Evolutionary conservation across 2,888 invertebrate species (phyloP).

Genomic region (Rhagonycha fulva): DNA sequence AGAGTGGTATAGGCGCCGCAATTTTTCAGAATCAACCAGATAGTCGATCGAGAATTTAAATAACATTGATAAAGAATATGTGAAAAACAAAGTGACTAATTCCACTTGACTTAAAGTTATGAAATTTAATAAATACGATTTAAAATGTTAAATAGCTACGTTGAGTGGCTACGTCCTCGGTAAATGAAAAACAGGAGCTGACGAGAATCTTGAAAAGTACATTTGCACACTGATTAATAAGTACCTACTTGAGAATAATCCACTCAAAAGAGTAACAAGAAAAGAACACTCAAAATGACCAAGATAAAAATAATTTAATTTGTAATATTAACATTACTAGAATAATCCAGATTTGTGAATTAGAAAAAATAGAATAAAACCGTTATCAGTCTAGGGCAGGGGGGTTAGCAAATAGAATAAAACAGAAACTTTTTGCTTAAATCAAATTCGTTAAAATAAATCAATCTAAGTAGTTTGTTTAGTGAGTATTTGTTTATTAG

Average conservation of each 20-base stretch:
- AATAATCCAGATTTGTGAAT: neutral
- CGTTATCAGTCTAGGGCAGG: neutral
- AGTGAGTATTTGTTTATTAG: neutral
- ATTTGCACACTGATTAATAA: neutral
- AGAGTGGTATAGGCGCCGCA: neutral
- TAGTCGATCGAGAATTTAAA: neutral
- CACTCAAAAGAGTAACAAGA: neutral
- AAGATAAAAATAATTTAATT: neutral
- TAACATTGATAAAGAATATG: neutral
- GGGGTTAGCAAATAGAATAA: neutral
- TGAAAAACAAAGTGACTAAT: neutral
- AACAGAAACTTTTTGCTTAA: neutral
- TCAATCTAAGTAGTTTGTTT: neutral
- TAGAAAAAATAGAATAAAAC: neutral
- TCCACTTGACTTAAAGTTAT: neutral
- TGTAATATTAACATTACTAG: neutral
- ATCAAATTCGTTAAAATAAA: neutral
- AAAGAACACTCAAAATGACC: neutral
- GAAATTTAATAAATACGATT: neutral
- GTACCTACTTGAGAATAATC: neutral
- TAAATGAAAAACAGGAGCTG: neutral
- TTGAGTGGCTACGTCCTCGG: neutral
- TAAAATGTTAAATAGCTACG: neutral
- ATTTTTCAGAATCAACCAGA: neutral
- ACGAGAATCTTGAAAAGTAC: neutral